Conservation (phyloP, 2,888 invertebrate species). For the Girardia tigrina region DNA sequence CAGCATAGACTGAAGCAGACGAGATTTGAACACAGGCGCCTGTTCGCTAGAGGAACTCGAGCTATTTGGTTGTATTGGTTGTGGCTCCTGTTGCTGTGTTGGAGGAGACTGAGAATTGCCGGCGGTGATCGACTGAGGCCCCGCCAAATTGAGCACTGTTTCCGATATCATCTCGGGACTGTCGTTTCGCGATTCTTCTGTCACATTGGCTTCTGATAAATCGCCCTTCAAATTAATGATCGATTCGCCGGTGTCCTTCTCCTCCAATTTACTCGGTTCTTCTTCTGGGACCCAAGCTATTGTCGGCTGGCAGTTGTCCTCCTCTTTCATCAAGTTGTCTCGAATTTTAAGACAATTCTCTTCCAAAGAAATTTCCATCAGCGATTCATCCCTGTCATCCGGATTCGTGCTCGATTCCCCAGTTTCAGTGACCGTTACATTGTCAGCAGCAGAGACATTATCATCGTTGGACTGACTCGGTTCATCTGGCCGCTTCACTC, state of each 20-base stretch:
- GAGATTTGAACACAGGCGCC: background rate
- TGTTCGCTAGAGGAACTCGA: background rate
- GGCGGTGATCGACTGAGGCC: background rate
- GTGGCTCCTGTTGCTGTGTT: background rate
- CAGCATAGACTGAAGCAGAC: background rate
- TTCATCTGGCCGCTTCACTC: background rate
- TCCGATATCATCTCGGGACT: conserved; percentile 2
- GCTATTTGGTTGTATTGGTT: background rate
- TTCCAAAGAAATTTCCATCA: background rate
- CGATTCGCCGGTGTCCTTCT: background rate
- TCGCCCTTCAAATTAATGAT: background rate
- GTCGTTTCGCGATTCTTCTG: background rate
- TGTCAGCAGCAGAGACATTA: background rate
- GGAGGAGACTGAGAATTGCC: background rate
- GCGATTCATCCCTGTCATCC: background rate
- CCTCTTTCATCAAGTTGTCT: too few relatives aligned
- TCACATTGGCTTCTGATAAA: background rate
- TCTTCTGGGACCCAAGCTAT: background rate
- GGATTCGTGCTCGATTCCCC: too few relatives aligned
- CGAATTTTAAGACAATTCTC: too few relatives aligned
- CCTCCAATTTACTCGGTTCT: background rate
- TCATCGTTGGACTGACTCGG: background rate
- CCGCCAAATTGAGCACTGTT: background rate
- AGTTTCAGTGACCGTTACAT: background rate
- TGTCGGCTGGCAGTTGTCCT: too few relatives aligned